Evolutionary conservation across 2,888 invertebrate genomes (phyloP), one percentile per base, ranked within the genome.

Genomic region (Dasysyrphus tricinctus): DNA sequence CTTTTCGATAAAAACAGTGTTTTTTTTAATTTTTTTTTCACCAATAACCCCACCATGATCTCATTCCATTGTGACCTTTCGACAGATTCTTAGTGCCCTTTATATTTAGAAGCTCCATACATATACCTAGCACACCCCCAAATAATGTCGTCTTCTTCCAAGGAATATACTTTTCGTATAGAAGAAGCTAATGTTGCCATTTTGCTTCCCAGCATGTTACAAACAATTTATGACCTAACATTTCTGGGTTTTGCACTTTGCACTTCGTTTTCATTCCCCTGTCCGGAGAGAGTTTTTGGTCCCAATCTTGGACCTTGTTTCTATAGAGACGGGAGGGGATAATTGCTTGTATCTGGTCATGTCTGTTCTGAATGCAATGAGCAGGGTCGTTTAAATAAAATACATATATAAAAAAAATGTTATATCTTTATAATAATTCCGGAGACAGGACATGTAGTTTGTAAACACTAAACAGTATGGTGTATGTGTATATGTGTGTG

Each of bases 221-320:
- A 80, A 80, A 63, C 63, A 80, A 85, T 85, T 85, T 85, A 85
- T 80, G 85, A 80, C 74, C 85, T 49, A 74, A 78, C 77, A 80
- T 80, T 80, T 74, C 84, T 80, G 80, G 79, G 49, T 74, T 69
- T 75, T 85, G 80, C 85, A 85, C 84, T 85, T 80, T 85, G 80
- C 80, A 85, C 85, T 85, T 80, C 39, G 39, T 39, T 34, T 24
- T 24, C 72, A 70, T 44, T 67, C 24, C 63, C 44, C 69, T 16
- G 19, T n/a, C 14, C 42, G 1, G 4, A 14, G 29, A 11, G 24
- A 51, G 12, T 32, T 32, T 54, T 54, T n/a, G 47, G 47, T 24
- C 19, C 16, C 49, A 59, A 73, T 57, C 57, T 37, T 54, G 47
- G 56, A 39, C 24, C 39, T 49, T 63, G 63, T 49, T 32, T 37